Conservation (phyloP, 2,113 vertebrate species). For the Toxotes chatareus region DNA sequence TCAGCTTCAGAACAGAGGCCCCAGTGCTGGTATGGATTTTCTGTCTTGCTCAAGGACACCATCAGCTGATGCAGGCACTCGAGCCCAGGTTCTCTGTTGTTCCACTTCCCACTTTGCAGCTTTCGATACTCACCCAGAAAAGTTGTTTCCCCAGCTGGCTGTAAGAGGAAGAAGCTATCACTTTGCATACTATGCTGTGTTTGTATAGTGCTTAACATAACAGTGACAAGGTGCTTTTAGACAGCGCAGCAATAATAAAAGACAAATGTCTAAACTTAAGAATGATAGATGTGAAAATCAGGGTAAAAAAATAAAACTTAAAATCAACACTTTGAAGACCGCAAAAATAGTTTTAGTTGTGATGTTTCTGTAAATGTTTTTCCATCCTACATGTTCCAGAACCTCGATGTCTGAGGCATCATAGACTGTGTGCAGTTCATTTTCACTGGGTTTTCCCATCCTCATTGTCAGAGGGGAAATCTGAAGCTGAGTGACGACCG, state of each 20-base stretch:
- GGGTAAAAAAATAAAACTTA: not conserved
- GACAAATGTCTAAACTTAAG: not conserved
- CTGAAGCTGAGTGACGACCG: not conserved
- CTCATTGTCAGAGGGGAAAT: not conserved
- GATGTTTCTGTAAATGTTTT: not conserved
- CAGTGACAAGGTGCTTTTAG: slow-evolving; percentile 19
- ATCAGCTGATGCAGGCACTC: not conserved
- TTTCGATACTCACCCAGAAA: not conserved
- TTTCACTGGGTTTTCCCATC: not conserved
- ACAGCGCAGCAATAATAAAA: not conserved
- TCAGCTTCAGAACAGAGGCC: not conserved
- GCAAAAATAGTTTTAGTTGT: not conserved
- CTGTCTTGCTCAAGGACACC: not conserved
- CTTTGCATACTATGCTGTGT: not conserved
- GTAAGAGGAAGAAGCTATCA: slow-evolving; percentile 3
- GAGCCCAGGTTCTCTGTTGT: not conserved
- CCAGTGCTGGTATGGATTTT: slow-evolving; percentile 18
- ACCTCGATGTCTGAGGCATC: not conserved
- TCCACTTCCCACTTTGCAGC: not conserved
- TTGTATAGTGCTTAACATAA: slow-evolving; percentile 16
- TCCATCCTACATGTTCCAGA: not conserved
- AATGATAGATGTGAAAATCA: not conserved
- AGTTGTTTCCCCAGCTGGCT: slow-evolving; percentile 32
- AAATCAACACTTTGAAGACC: not conserved
- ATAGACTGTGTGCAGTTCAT: not conserved